Conservation (phyloP, 2,888 invertebrate genomes). For the Drosophila antonietae region DNA sequence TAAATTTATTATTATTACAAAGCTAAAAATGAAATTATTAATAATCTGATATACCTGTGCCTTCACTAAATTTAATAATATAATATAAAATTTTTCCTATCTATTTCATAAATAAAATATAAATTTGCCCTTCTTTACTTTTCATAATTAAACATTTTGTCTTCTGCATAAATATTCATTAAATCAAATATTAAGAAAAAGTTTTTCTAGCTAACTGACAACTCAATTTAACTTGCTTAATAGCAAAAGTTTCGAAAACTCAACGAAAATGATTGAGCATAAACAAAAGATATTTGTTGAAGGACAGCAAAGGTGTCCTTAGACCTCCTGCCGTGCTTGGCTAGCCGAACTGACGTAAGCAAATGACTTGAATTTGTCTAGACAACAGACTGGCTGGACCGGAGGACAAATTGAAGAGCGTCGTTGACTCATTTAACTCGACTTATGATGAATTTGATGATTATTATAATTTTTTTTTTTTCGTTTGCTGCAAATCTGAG, state of each 20-base stretch:
- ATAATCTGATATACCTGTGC: no score
- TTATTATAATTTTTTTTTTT: not conserved
- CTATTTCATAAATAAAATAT: no score
- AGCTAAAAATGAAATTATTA: no score
- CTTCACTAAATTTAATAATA: no score
- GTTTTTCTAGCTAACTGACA: not conserved
- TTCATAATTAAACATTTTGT: not conserved
- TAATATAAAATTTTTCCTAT: no score
- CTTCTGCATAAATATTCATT: not conserved
- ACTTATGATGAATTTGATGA: not conserved
- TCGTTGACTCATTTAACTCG: conserved; percentile 36
- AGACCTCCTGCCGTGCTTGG: not conserved
- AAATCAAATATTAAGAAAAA: not conserved
- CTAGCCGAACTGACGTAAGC: no score
- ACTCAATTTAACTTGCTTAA: not conserved
- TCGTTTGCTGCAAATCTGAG: conserved; percentile 27
- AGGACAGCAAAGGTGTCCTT: not conserved
- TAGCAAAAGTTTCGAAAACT: not conserved
- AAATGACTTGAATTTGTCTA: conserved; percentile 36
- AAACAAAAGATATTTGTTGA: not conserved
- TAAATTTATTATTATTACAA: no score
- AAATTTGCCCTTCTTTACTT: not conserved
- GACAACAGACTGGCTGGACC: conserved; percentile 20
- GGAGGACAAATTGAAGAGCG: conserved; percentile 21
- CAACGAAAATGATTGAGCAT: not conserved